Evolutionary conservation across 1,140 invertebrate genomes (phyloP).

Genomic region (Caenorhabditis tropicalis): DNA sequence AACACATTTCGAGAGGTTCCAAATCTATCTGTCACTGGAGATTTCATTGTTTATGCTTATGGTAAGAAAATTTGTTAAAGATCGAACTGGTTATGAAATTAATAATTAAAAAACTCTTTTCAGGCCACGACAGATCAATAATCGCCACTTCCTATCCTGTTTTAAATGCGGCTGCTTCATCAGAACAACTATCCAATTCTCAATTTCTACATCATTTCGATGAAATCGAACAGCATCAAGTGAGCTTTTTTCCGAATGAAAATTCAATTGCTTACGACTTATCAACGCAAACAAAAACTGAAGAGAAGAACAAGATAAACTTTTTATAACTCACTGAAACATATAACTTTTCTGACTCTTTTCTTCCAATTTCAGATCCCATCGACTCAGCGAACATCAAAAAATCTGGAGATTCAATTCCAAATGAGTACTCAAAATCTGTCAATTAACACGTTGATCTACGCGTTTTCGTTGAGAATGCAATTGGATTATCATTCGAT

Average conservation of each 20-base stretch:
- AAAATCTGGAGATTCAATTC: background rate
- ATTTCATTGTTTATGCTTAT: slow-evolving; percentile 9
- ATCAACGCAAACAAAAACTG: too few species aligned
- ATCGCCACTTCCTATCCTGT: background rate
- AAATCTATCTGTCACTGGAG: background rate
- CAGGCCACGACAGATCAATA: background rate
- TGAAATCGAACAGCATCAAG: background rate
- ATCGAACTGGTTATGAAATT: background rate
- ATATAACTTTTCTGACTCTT: background rate
- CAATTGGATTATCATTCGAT: slow-evolving; percentile 35
- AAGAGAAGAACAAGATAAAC: too few species aligned
- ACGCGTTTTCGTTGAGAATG: background rate
- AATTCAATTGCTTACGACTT: too few species aligned
- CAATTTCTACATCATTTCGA: slow-evolving; percentile 8
- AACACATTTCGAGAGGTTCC: slow-evolving; percentile 18
- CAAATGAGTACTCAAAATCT: slow-evolving; percentile 11
- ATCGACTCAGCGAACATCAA: background rate
- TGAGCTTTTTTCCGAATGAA: too few species aligned
- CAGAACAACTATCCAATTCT: slow-evolving; percentile 1
- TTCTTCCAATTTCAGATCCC: background rate
- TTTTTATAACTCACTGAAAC: background rate
- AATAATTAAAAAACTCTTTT: background rate
- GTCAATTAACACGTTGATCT: background rate
- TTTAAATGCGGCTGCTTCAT: background rate
- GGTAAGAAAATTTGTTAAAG: too few species aligned